Percentiles rank a stretch among this genome's conserved stretches.
phyloP scores from a whole-genome alignment of 1,140 invertebrate genomes.

The Lerema accius region DNA sequence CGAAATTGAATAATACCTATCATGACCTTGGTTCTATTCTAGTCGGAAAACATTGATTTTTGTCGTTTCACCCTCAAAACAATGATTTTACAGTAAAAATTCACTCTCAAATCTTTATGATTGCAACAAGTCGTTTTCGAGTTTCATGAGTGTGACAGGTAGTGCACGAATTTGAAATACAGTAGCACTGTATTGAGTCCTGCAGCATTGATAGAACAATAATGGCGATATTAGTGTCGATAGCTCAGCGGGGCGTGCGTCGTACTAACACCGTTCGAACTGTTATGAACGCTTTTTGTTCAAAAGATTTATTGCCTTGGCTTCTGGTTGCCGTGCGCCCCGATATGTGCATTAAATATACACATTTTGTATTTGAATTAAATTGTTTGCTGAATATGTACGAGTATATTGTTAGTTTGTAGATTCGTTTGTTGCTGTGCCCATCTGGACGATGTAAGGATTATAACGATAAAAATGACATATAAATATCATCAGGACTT shows the following conservation, averaged over 20 bases:
- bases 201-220: conserved; percentile 57
- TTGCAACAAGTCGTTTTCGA: not conserved
- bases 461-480: too few species aligned
- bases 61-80: too few species aligned
- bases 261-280: conserved; percentile 40
- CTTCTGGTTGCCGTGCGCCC: conserved; percentile 1
- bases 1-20: too few species aligned
- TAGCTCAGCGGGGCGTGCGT: conserved; percentile 52
- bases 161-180: conserved; percentile 59
- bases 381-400: conserved; percentile 18
- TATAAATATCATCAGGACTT: too few species aligned
- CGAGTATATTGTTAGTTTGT: too few species aligned
- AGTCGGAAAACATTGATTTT: too few species aligned
- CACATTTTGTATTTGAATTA: conserved; percentile 26
- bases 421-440: too few species aligned
- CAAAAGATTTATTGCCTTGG: conserved; percentile 52
- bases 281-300: conserved; percentile 49
- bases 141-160: conserved; percentile 47
- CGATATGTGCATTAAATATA: conserved; percentile 26
- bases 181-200: conserved; percentile 45
- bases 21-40: too few species aligned
- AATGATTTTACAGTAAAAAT: not conserved
- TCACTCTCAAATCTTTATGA: not conserved
- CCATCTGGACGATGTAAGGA: too few species aligned
- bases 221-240: conserved; percentile 59